Evolutionary conservation across 1,140 invertebrate genomes (phyloP).

Genomic region (Lordiphosa stackelbergi): DNA sequence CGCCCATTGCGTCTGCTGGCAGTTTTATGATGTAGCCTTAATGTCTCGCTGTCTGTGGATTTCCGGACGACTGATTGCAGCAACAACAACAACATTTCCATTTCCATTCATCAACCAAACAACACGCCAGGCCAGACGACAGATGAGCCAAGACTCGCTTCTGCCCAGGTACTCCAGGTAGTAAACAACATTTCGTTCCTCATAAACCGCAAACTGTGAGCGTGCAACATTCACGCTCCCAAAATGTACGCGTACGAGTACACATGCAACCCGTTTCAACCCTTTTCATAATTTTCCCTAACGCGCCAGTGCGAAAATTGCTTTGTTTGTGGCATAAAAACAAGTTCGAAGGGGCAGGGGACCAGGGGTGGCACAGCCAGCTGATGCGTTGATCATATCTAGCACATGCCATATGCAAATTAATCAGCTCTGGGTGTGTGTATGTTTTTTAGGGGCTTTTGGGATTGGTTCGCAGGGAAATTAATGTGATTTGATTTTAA

Average conservation of each 20-base stretch:
- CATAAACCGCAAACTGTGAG: conserved; percentile 36
- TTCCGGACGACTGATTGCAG: conserved; percentile 71
- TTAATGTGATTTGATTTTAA: conserved; percentile 50
- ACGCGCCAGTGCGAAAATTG: conserved; percentile 69
- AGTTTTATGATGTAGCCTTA: conserved; percentile 51
- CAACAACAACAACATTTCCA: conserved; percentile 18
- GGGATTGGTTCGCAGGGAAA: conserved; percentile 3
- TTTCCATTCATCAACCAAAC: conserved; percentile 65
- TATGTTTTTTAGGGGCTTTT: conserved; percentile 10
- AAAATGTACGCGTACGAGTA: background rate
- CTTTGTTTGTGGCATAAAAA: conserved; percentile 60
- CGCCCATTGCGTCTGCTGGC: conserved; percentile 30
- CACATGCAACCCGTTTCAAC: conserved; percentile 39
- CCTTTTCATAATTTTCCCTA: conserved; percentile 47
- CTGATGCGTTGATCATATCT: conserved; percentile 66
- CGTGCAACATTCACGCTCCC: conserved; percentile 23
- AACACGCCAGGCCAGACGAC: conserved; percentile 54
- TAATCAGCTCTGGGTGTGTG: conserved; percentile 49
- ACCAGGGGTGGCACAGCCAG: conserved; percentile 36
- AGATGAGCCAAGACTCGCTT: conserved; percentile 38
- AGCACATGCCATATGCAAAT: conserved; percentile 66
- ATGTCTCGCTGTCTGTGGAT: conserved; percentile 47
- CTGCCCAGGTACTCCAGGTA: conserved; percentile 20
- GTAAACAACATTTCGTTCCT: conserved; percentile 20
- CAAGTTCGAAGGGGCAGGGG: conserved; percentile 1